Conservation (phyloP, 2,113 vertebrate species). For the Felis chaus region DNA sequence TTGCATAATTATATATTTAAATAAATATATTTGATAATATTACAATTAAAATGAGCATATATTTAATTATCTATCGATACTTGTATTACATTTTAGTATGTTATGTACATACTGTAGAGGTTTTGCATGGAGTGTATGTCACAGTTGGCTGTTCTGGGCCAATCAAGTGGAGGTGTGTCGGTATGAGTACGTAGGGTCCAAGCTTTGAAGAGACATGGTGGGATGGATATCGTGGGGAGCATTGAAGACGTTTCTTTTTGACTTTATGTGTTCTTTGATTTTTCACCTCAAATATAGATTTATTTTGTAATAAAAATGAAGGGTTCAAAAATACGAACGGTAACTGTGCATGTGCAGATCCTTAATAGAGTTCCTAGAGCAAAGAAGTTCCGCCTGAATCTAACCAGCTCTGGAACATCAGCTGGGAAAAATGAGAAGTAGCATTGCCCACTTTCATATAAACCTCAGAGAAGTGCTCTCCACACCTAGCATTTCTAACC, state of each 20-base stretch:
- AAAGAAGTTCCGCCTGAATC: background rate
- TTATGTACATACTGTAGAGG: background rate
- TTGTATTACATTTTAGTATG: background rate
- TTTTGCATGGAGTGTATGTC: background rate
- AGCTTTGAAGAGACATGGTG: background rate
- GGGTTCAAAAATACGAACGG: background rate
- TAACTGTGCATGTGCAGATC: background rate
- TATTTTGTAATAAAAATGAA: background rate
- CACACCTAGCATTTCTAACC: background rate
- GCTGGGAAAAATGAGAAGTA: background rate
- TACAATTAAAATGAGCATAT: background rate
- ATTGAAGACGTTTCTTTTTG: background rate
- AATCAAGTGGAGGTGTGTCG: background rate
- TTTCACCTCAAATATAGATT: background rate
- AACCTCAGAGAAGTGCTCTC: background rate
- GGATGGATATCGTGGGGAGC: accelerated
- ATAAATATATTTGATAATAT: background rate
- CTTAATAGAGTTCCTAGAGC: background rate
- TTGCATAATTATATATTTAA: background rate
- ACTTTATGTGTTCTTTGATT: background rate
- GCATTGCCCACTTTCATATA: background rate
- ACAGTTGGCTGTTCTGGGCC: background rate
- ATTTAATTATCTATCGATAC: background rate
- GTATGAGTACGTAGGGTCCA: background rate
- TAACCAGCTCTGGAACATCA: background rate